Base-by-base conservation (phyloP, 2,113 vertebrate species). In the Xiphophorus couchianus region DNA sequence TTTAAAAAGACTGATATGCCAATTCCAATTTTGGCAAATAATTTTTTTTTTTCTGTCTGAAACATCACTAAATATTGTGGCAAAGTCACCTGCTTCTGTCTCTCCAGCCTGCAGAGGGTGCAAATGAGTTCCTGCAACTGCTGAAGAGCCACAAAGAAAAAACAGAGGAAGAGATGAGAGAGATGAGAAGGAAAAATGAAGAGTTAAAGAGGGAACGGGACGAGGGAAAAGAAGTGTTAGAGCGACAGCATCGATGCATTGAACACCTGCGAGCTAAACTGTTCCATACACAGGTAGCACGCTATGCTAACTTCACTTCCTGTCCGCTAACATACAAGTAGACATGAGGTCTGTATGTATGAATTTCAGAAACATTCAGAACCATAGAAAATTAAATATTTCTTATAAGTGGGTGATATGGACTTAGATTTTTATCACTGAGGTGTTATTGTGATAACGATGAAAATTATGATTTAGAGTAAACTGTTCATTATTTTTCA, bases 101-200 rank as follows among this genome's bases (percentile, higher is more conserved):
- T 69, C 70, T 10, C 27, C 83, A 95, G 94, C 93, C 93, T 1
- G 76, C 75, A 6, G 93, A 93, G 73, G 91, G 90, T 14, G 77
- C 90, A 7, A 95, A 93, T 1, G 92, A 94, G 3, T 90, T 94
- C 70, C 91, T 94, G 58, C 92, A 91, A 83, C 66, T 94, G 74
- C 87, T 94, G 73, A 95, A 94, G 82, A 92, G 82, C 88, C 92
- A 93, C 72, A 95, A 94, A 78, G 93, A 95, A 25, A 93, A 95
- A 61, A 74, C 94, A 68, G 94, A 94, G 64, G 91, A 91, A 82
- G 87, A 86, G 5, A 92, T 95, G 89, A 83, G 70, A 65, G 94
- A 94, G 4, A 70, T 95, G 31, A 92, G 82, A 78, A 87, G n/a
- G 66, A 93, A 73, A 80, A 95, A 94, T 1, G 91, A 93, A 17